These are phyloP conservation scores for Drosophila dunni DNA, from an alignment of 1,140 invertebrate species.

Conservation along the genomic window DNA sequence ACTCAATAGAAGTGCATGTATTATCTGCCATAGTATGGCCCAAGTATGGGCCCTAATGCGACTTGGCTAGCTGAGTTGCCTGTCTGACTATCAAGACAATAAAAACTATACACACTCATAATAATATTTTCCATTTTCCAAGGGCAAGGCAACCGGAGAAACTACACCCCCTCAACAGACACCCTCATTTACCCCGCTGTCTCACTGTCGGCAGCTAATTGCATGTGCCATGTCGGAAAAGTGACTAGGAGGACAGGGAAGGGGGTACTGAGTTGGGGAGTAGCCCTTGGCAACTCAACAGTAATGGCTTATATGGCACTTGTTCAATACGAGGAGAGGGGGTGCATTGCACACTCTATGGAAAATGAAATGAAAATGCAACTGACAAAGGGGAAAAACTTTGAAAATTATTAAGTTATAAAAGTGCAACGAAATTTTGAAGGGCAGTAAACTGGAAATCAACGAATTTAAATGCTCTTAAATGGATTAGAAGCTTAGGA, in stretches of 20 bases:
- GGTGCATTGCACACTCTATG: conserved; percentile 26
- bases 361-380: conserved; percentile 37
- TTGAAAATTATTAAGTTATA: conserved; percentile 53
- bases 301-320: conserved; percentile 37
- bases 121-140: conserved; percentile 61
- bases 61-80: conserved; percentile 9
- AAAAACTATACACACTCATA: conserved; percentile 55
- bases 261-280: background rate
- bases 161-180: conserved; percentile 5
- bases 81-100: conserved; percentile 53
- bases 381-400: conserved; percentile 32
- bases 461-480: conserved; percentile 8
- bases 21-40: background rate
- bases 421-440: conserved; percentile 22
- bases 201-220: conserved; percentile 41
- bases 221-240: conserved; percentile 29
- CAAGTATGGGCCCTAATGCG: conserved; percentile 23
- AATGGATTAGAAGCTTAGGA: no score
- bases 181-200: conserved; percentile 11
- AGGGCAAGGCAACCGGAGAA: conserved; percentile 56
- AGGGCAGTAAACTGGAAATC: background rate
- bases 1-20: conserved; percentile 16
- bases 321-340: conserved; percentile 17
- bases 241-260: no score
- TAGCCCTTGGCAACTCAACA: conserved; percentile 35